Evolutionary conservation across 2,797 vertebrate genomes (phyloP).

Genomic region (Spinus pinus): DNA sequence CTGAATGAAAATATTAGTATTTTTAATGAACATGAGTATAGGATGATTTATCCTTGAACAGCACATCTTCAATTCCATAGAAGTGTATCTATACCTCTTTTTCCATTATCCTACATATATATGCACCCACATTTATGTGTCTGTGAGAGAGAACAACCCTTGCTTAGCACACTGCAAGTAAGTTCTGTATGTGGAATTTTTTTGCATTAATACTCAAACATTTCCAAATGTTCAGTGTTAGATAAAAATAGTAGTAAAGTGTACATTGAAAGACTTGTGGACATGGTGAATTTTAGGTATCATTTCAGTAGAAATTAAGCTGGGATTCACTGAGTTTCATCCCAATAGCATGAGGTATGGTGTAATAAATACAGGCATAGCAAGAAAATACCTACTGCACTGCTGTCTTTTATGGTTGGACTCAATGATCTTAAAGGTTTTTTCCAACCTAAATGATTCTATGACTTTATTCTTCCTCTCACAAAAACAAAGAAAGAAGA

Average conservation of each 20-base stretch:
- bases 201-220: neutral
- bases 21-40: neutral
- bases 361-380: neutral
- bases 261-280: neutral
- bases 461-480: neutral
- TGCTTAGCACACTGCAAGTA: neutral
- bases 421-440: neutral
- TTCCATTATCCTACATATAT: neutral
- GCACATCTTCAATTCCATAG: neutral
- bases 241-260: neutral
- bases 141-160: neutral
- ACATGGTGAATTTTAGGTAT: neutral
- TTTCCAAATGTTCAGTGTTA: neutral
- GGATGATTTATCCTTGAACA: neutral
- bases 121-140: neutral
- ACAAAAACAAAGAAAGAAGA: neutral
- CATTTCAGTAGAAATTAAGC: neutral
- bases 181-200: neutral
- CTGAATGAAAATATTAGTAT: neutral
- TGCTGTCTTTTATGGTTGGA: neutral
- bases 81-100: rapidly evolving
- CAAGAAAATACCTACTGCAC: neutral
- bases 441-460: neutral
- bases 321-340: neutral
- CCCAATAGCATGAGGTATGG: neutral